Evolutionary conservation across 2,797 vertebrate species (phyloP).

Genomic region (Champsocephalus gunnari): DNA sequence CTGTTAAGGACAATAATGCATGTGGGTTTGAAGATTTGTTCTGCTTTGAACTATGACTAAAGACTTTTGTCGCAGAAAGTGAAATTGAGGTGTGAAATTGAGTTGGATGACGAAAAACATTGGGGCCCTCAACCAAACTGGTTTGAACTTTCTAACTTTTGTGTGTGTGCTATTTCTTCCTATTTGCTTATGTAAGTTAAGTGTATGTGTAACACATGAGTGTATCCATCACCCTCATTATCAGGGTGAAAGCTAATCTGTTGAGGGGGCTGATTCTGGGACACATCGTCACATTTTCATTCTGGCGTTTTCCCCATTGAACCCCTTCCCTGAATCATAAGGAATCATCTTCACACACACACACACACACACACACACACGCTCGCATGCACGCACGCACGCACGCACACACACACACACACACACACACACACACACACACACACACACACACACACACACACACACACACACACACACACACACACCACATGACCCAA

Average conservation of each 20-base stretch:
- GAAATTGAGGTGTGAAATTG: slow-evolving; percentile 21
- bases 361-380: not conserved
- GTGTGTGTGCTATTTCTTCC: not conserved
- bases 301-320: slow-evolving; percentile 49
- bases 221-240: slow-evolving; percentile 43
- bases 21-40: slow-evolving; percentile 37
- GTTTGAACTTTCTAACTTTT: slow-evolving; percentile 24
- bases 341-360: not conserved
- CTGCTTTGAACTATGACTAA: slow-evolving; percentile 5
- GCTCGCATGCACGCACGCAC: not conserved
- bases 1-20: not conserved
- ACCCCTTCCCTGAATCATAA: slow-evolving; percentile 65
- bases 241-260: slow-evolving; percentile 67
- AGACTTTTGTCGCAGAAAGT: slow-evolving; percentile 1
- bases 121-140: not conserved
- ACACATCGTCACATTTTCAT: slow-evolving; percentile 67
- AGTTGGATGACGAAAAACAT: slow-evolving; percentile 1
- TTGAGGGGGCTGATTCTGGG: slow-evolving; percentile 76
- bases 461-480: not conserved
- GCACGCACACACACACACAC: not conserved
- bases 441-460: slow-evolving; percentile 12
- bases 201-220: slow-evolving; percentile 24
- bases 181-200: not conserved
- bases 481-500: slow-evolving; percentile 25
- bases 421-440: slow-evolving; percentile 7